Evolutionary conservation across 64 coral and sea anemone species (phyloP).

Genomic region (Dendrophyllia cribrosa): DNA sequence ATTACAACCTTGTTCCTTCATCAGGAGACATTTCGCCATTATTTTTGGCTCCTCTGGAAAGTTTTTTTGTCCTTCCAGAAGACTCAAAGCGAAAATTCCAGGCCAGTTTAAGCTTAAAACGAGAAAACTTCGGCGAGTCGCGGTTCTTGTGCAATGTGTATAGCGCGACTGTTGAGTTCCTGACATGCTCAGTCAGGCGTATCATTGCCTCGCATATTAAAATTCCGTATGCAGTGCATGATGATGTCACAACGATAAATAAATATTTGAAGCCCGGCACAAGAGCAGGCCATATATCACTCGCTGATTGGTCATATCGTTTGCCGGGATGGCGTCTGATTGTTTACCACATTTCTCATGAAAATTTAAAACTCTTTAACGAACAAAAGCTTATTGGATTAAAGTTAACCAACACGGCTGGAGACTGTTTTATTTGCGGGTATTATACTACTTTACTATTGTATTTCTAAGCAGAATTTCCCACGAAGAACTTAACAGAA

Average conservation of each 20-base stretch:
- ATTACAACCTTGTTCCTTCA: neutral
- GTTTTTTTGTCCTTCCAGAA: neutral
- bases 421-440: neutral
- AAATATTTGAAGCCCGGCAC: constrained; percentile 41
- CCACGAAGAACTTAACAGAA: neutral
- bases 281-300: constrained; percentile 2
- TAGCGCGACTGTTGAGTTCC: too few relatives aligned
- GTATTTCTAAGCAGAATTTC: neutral
- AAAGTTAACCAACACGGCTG: neutral
- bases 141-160: neutral
- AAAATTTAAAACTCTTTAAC: constrained; percentile 35
- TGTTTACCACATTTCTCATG: constrained; percentile 1
- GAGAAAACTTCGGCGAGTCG: neutral
- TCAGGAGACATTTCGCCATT: neutral
- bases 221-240: neutral
- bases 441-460: neutral
- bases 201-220: neutral
- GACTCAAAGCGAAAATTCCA: neutral
- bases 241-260: constrained; percentile 33
- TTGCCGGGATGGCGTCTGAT: neutral
- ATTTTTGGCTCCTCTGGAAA: neutral
- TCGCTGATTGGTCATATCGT: constrained; percentile 34
- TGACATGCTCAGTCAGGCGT: constrained; percentile 11
- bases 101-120: neutral
- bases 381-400: constrained; percentile 32